Base-by-base conservation (phyloP, 92 coral and sea anemone species). In the Metridium senile region DNA sequence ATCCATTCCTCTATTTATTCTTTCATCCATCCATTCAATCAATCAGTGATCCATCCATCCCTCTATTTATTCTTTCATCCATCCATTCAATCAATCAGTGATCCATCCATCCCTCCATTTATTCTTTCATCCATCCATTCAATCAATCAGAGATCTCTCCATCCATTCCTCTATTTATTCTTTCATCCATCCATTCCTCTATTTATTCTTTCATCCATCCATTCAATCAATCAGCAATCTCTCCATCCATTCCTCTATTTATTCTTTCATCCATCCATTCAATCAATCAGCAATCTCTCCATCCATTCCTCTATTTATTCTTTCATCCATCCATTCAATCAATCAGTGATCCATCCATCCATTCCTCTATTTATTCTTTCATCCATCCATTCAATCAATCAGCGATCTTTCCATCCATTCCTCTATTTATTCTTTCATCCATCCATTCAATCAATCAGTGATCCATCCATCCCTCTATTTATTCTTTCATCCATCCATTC, bases 361-460 rank as follows among this genome's bases (percentile, higher is more conserved):
- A 13, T 39, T 39, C 0, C 1, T 1, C 28, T 69, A 87, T 87
- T 87, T 82, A 68, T 13, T 90, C 91, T 59, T 90, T n/a, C n/a
- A n/a, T n/a, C n/a, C n/a, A n/a, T n/a, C n/a, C n/a, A n/a, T n/a
- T n/a, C n/a, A n/a, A n/a, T n/a, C n/a, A n/a, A n/a, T n/a, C n/a
- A n/a, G n/a, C 49, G 13, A 4, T 39, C 49, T 4, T 39, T 39
- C 49, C 49, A 39, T 39, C 13, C 13, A 13, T 39, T 39, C 0
- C 1, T 1, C 28, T 69, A 87, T 87, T 87, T 82, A 68, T 13
- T 90, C 91, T 59, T 90, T n/a, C n/a, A n/a, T n/a, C n/a, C n/a
- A n/a, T n/a, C n/a, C n/a, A n/a, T n/a, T n/a, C n/a, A n/a, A n/a
- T n/a, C n/a, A n/a, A n/a, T n/a, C n/a, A n/a, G n/a, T n/a, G n/a